Percentiles rank a stretch among this genome's conserved stretches.
Evolutionary conservation across 2,888 invertebrate species (phyloP).

Genomic region (Augiades crinisus): DNA sequence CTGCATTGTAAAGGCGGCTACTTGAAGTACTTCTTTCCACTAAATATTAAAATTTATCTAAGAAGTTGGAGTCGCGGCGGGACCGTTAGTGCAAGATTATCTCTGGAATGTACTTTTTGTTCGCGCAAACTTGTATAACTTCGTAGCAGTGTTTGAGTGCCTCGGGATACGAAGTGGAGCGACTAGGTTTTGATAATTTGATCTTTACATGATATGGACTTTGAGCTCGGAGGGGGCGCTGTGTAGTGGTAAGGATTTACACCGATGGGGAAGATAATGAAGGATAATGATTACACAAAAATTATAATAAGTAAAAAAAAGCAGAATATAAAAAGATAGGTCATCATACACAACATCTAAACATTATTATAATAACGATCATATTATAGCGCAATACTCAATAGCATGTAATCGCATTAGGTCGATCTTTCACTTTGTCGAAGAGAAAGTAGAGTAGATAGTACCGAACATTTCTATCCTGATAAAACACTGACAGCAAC

Average conservation of each 20-base stretch:
- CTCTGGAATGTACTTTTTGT: conserved; percentile 19
- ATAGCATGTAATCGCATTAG: too few relatives aligned
- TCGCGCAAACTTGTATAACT: conserved; percentile 4
- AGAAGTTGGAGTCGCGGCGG: conserved; percentile 16
- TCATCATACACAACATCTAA: too few relatives aligned
- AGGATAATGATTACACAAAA: too few relatives aligned
- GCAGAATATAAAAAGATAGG: too few relatives aligned
- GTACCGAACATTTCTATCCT: conserved; percentile 11
- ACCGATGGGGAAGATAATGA: too few relatives aligned
- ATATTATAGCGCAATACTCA: too few relatives aligned
- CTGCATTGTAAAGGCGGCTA: conserved; percentile 8
- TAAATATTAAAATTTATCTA: conserved; percentile 25
- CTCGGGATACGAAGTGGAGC: conserved; percentile 6
- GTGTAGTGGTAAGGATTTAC: background rate
- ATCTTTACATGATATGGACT: background rate
- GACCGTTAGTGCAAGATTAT: conserved; percentile 12
- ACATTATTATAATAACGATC: too few relatives aligned
- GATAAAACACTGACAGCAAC: conserved; percentile 14
- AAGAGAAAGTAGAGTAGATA: conserved; percentile 8
- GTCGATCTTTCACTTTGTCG: background rate
- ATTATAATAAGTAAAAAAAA: too few relatives aligned
- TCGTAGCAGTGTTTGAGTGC: conserved; percentile 2
- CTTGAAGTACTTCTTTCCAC: conserved; percentile 19
- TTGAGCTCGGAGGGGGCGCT: background rate
- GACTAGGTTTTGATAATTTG: conserved; percentile 4